Evolutionary conservation across 2,888 invertebrate species (phyloP).

Genomic region (Ichneumoninae sp.): DNA sequence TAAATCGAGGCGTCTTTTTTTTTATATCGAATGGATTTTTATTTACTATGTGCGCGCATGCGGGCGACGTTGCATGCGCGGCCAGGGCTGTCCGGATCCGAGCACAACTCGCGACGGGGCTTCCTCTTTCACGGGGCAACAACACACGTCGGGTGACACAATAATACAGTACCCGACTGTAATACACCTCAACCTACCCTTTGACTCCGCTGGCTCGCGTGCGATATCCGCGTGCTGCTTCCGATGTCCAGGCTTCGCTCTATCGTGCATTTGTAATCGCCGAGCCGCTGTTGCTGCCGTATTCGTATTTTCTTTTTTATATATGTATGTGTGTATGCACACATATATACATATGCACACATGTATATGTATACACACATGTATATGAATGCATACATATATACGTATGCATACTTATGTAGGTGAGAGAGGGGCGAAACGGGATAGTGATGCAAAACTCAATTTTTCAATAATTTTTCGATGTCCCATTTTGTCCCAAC

Average conservation of each 20-base stretch:
- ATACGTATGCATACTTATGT: too few species aligned
- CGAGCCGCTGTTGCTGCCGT: neutral
- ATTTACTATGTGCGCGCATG: neutral
- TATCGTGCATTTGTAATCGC: constrained; percentile 15
- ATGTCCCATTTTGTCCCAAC: too few species aligned
- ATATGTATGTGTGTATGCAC: too few species aligned
- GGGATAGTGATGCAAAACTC: too few species aligned
- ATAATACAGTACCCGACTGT: neutral
- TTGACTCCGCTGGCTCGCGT: constrained; percentile 13
- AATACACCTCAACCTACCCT: constrained; percentile 7
- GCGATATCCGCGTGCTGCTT: constrained; percentile 18
- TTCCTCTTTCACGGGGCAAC: constrained; percentile 42
- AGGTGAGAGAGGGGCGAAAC: too few species aligned
- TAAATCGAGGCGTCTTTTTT: too few species aligned
- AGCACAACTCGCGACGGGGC: constrained; percentile 21
- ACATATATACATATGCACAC: too few species aligned
- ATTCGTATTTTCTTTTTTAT: constrained; percentile 8
- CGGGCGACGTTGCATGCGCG: neutral
- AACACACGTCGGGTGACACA: constrained; percentile 19
- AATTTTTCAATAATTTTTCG: too few species aligned
- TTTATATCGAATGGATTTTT: neutral
- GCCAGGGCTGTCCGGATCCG: neutral
- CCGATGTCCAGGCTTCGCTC: constrained; percentile 7
- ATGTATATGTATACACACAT: too few species aligned
- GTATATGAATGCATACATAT: too few species aligned